phyloP scores from a whole-genome alignment of 2,797 vertebrate species.

The Smutsia temminckii region DNA sequence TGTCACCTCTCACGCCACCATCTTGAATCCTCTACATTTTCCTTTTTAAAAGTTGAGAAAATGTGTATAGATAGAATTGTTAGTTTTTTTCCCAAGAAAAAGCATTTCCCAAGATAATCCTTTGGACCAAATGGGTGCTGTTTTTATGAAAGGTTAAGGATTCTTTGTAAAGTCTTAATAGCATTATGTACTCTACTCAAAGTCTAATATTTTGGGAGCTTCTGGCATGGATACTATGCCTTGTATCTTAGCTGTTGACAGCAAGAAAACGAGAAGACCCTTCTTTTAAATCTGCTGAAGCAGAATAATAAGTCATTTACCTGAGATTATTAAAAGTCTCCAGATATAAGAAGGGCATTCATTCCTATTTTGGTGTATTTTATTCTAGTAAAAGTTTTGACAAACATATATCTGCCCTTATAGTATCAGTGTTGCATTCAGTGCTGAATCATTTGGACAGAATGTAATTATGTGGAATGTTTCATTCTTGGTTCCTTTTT shows the following conservation, averaged over 20 bases:
- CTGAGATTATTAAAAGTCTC: not conserved
- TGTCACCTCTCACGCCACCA: too few relatives aligned
- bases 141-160: conserved; percentile 40
- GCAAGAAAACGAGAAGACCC: not conserved
- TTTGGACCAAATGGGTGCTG: not conserved
- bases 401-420: too few relatives aligned
- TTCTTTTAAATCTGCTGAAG: not conserved
- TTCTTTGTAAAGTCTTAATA: conserved; percentile 8
- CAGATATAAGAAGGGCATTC: conserved; percentile 28
- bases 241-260: not conserved
- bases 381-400: conserved; percentile 37
- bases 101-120: not conserved
- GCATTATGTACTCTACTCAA: not conserved
- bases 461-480: conserved; percentile 52
- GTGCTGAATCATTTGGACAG: conserved; percentile 61
- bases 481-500: conserved; percentile 42
- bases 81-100: not conserved
- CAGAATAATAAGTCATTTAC: conserved; percentile 30
- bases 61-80: conserved; percentile 26
- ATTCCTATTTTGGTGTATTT: conserved; percentile 48
- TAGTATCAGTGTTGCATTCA: not conserved
- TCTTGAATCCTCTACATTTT: not conserved
- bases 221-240: not conserved
- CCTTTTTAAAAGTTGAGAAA: conserved; percentile 16
- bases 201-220: not conserved